Evolutionary conservation across 2,113 vertebrate species (phyloP), one percentile per base, ranked within the genome.

Genomic region (Lipophrys pholis): DNA sequence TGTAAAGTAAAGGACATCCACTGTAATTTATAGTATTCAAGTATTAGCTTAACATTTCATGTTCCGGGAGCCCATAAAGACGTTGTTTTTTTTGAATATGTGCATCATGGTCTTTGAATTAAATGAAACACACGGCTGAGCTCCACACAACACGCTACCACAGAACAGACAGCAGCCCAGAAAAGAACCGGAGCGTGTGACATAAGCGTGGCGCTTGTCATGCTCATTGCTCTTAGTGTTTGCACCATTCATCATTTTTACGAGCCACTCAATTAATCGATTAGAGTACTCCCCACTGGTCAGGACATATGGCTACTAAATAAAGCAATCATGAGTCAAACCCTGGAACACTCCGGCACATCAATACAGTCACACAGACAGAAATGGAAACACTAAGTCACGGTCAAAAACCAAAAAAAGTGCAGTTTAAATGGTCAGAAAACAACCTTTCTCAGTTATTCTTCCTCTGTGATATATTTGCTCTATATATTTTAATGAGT

Each of bases 221-320:
- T 91, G 92, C 92, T 94, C 87, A 86, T 90, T 94, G 84, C 88
- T 92, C 87, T 87, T 82, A 90, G 93, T 85, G 84, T 88, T 90
- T 87, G 89, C 87, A 79, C 93, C 93, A 94, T 95, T 94, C 90
- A 96, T 96, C 95, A 96, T 80, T 94, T 94, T 95, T 95, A 95
- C 90, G 93, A 95, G 93, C 90, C 93, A 94, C 94, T 95, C 94
- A 91, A 91, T 93, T 89, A 94, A 96, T 97, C 94, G 88, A 97
- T 96, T 95, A 94, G 94, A 92, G 95, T 91, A 95, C 93, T 96
- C 94, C 94, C 94, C 91, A 90, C 94, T 93, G 95, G 92, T 95
- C 92, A 90, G 89, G 91, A 93, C 89, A 91, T 95, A 94, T 80
- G 90, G 95, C 93, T 93, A 90, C 93, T 94, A 94, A 95, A 94